These are phyloP conservation scores for Drosophila athabasca DNA, from an alignment of 1,140 invertebrate species.

Conservation along the genomic window DNA sequence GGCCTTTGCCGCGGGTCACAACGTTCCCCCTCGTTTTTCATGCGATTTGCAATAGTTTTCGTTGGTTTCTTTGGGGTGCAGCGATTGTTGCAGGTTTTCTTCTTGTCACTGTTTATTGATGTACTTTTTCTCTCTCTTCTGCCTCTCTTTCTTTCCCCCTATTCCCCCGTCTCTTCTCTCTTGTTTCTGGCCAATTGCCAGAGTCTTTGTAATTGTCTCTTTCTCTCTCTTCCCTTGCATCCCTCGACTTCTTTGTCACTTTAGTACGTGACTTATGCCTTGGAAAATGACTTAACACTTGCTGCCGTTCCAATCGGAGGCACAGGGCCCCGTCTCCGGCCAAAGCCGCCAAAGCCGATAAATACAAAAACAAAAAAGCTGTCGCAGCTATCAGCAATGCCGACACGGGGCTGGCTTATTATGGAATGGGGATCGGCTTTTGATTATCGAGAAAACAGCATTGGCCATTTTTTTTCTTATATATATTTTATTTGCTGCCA, in stretches of 20 bases:
- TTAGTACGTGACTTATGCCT: conserved; percentile 73
- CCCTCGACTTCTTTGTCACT: conserved; percentile 28
- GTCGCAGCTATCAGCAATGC: conserved; percentile 42
- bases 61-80: not conserved
- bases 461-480: conserved; percentile 6
- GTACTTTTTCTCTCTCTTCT: not conserved
- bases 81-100: no score
- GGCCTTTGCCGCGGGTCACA: no score
- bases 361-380: conserved; percentile 54
- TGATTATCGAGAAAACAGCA: conserved; percentile 36
- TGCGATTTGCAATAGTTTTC: no score
- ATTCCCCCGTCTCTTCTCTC: not conserved
- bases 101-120: conserved; percentile 1
- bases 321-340: not conserved
- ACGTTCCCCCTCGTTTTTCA: no score
- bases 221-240: not conserved
- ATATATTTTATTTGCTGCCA: conserved; percentile 11
- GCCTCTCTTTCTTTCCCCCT: not conserved
- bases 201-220: conserved; percentile 33
- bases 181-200: conserved; percentile 40
- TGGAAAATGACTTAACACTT: conserved; percentile 72
- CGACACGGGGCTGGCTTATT: not conserved
- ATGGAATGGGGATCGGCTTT: conserved; percentile 30
- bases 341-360: conserved; percentile 9
- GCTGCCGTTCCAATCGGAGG: conserved; percentile 5